phyloP scores from a whole-genome alignment of 2,797 vertebrate genomes.

The Falco concolor region DNA sequence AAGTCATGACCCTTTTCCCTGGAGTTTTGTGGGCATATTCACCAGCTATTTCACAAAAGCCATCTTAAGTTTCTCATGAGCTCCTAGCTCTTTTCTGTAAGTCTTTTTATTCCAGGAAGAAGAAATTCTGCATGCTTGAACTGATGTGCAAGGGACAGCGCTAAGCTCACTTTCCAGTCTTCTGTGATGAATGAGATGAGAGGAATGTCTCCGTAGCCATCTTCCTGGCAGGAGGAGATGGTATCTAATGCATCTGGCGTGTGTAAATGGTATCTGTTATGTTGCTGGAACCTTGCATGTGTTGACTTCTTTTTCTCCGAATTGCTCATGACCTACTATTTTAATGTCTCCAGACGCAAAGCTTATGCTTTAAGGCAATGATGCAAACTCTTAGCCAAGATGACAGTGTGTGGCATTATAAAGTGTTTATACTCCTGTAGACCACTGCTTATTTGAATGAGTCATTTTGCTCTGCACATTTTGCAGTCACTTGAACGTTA shows the following conservation, averaged over 20 bases:
- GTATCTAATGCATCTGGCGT: not conserved
- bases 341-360: not conserved
- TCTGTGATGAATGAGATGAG: slow-evolving; percentile 10
- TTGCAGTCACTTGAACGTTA: slow-evolving; percentile 33
- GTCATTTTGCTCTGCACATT: slow-evolving; percentile 27
- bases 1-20: not conserved
- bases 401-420: slow-evolving; percentile 38
- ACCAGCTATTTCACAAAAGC: not conserved
- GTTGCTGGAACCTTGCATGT: not conserved
- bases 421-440: slow-evolving; percentile 27
- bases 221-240: slow-evolving; percentile 24
- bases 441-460: slow-evolving; percentile 37
- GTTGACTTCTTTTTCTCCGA: not conserved
- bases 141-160: not conserved
- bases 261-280: not conserved
- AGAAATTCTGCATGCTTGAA: not conserved
- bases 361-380: not conserved
- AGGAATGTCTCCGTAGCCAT: not conserved
- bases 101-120: not conserved
- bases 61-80: not conserved
- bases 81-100: not conserved
- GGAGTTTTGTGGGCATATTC: not conserved
- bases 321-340: slow-evolving; percentile 1
- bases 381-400: slow-evolving; percentile 6
- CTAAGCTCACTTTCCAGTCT: not conserved